Conservation (phyloP, 2,888 invertebrate genomes). For the Anthophora plumipes region DNA sequence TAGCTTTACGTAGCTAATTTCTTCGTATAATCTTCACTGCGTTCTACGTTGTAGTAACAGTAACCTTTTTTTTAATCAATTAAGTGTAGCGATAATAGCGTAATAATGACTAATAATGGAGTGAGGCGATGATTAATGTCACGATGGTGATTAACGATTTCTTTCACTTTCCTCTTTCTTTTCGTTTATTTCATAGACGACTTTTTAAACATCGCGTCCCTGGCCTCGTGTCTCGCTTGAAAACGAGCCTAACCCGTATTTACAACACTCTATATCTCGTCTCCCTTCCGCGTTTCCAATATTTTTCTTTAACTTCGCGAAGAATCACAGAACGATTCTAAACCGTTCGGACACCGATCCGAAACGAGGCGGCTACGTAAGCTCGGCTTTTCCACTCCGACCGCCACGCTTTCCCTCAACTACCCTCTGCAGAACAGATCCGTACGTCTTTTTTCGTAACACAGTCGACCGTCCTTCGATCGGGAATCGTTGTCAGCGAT, state of each 20-base stretch:
- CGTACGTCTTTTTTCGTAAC: not conserved
- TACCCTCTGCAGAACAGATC: not conserved
- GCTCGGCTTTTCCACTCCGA: conserved; percentile 7
- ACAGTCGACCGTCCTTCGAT: not conserved
- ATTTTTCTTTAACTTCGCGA: not conserved
- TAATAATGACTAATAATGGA: conserved; percentile 61
- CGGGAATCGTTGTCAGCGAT: conserved; percentile 6
- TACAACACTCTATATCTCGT: not conserved
- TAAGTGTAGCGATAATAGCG: conserved; percentile 57
- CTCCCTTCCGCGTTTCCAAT: not conserved
- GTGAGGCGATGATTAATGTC: conserved; percentile 47
- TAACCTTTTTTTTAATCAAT: conserved; percentile 51
- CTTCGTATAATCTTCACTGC: conserved; percentile 42
- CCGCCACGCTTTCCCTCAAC: conserved; percentile 1
- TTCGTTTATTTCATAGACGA: no score
- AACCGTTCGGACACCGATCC: conserved; percentile 10
- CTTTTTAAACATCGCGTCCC: not conserved
- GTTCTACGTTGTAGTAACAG: conserved; percentile 52
- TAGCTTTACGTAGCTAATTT: conserved; percentile 15
- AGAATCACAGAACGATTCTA: conserved; percentile 24
- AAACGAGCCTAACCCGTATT: not conserved
- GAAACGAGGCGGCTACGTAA: conserved; percentile 17
- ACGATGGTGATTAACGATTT: conserved; percentile 51
- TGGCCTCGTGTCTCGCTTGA: not conserved
- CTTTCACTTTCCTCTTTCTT: not conserved